Base-by-base conservation (phyloP, 2,797 vertebrate species). In the Pseudocheirus occidentalis region DNA sequence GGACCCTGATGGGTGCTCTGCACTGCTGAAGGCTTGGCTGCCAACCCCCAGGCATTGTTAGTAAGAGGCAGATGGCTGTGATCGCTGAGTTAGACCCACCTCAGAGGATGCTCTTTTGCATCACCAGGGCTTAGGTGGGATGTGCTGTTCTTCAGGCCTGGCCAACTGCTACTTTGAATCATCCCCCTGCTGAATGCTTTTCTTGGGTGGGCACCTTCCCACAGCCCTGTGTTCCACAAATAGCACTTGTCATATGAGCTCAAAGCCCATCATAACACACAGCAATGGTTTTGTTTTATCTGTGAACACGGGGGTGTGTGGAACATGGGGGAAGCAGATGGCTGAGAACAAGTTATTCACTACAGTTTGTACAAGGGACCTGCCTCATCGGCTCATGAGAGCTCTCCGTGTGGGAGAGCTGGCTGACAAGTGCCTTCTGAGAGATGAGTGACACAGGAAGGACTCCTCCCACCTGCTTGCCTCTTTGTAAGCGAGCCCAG, bases 361-460 rank as follows among this genome's bases (percentile, higher is more conserved):
- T 54, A 93, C 93, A 73, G 94, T 93, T 89, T 98, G 92, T 97
- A 92, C 55, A 0, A 94, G 94, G 66, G 93, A 81, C 57, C 81
- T 52, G 73, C 0, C 27, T 95, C 92, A 95, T 94, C 57, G 53
- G 50, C 31, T 90, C 97, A 97, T 96, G 97, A 96, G 96, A 96
- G 95, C 90, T 90, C 13, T 90, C 89, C 9, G 5, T 90, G 50
- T 90, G 90, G 53, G 90, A 50, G 66, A 94, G 94, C 96, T 93
- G 90, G 93, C 96, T 97, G 95, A 94, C 97, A 96, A 96, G 89
- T 96, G 87, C 89, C 90, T 97, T 93, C 66, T 97, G 93, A 31
- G 59, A 90, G 87, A 94, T 94, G 94, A 97, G 91, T 87, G 91
- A 92, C 66, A 56, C 95, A 96, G 96, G 97, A 98, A 98, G 94